Evolutionary conservation across 2,113 vertebrate species (phyloP).

Genomic region (Callipepla squamata): DNA sequence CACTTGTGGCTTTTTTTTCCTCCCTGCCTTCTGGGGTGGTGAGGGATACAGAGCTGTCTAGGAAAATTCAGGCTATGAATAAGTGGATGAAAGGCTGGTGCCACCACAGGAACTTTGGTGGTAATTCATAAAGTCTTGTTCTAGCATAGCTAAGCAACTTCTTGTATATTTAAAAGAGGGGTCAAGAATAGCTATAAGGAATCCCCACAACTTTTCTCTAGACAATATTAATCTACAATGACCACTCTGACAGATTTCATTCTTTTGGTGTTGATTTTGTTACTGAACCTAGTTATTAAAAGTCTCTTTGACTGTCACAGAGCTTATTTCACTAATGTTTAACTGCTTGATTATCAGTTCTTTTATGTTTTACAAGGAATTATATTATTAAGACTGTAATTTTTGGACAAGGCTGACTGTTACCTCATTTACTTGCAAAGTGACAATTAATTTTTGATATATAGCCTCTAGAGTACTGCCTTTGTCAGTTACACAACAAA

Average conservation of each 20-base stretch:
- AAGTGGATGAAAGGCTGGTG: too few species aligned
- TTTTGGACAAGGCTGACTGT: slow-evolving; percentile 65
- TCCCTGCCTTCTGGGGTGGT: too few species aligned
- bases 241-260: slow-evolving; percentile 18
- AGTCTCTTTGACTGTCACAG: slow-evolving; percentile 39
- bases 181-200: background rate
- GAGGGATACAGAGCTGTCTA: too few species aligned
- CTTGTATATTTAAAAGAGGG: slow-evolving; percentile 39
- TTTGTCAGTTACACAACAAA: slow-evolving; percentile 42
- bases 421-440: slow-evolving; percentile 67
- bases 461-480: slow-evolving; percentile 4
- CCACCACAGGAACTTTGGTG: too few species aligned
- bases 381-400: slow-evolving; percentile 61
- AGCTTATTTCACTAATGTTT: slow-evolving; percentile 43
- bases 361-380: slow-evolving; percentile 61
- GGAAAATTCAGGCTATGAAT: too few species aligned
- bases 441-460: slow-evolving; percentile 69
- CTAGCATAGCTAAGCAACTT: background rate
- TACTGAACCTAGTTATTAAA: slow-evolving; percentile 55
- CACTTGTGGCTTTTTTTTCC: background rate
- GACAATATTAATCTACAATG: background rate
- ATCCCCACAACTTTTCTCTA: background rate
- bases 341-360: slow-evolving; percentile 66
- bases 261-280: slow-evolving; percentile 44
- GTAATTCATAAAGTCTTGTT: background rate